A percentile compares a stretch with the other conserved stretches of the same genome.
phyloP scores from a whole-genome alignment of 2,888 invertebrate genomes.

The Macrosoma leucophasiata region DNA sequence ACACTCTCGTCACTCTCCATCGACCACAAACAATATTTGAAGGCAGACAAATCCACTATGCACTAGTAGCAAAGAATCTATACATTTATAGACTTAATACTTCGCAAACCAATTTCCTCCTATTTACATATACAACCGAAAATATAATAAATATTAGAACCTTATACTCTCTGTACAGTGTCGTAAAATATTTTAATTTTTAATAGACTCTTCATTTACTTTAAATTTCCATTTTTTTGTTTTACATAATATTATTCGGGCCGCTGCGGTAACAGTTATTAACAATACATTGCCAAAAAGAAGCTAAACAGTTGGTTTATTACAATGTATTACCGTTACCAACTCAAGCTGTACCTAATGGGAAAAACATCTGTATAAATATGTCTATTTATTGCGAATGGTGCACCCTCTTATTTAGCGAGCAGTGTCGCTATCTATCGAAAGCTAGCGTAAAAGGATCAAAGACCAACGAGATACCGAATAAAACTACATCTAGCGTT shows the following conservation, averaged over 20 bases:
- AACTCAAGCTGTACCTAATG: no score
- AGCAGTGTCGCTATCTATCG: no score
- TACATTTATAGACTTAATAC: slow-evolving; percentile 10
- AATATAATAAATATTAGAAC: slow-evolving; percentile 60
- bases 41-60: slow-evolving; percentile 5
- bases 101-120: slow-evolving; percentile 35
- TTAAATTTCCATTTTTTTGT: slow-evolving; percentile 24
- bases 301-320: no score
- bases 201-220: slow-evolving; percentile 43
- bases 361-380: no score
- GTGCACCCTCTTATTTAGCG: no score
- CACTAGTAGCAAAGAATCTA: slow-evolving; percentile 6
- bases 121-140: slow-evolving; percentile 53
- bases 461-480: no score
- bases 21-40: not conserved
- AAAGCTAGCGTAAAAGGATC: no score
- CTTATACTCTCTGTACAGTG: slow-evolving; percentile 66
- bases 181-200: slow-evolving; percentile 35
- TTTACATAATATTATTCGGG: slow-evolving; percentile 1
- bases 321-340: no score
- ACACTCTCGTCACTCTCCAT: not conserved
- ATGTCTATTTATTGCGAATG: no score
- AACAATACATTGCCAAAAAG: no score
- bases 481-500: no score
- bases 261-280: not conserved